Evolutionary conservation across 1,140 invertebrate species (phyloP), one percentile per base, ranked within the genome.

Genomic region (Drosophila erecta): DNA sequence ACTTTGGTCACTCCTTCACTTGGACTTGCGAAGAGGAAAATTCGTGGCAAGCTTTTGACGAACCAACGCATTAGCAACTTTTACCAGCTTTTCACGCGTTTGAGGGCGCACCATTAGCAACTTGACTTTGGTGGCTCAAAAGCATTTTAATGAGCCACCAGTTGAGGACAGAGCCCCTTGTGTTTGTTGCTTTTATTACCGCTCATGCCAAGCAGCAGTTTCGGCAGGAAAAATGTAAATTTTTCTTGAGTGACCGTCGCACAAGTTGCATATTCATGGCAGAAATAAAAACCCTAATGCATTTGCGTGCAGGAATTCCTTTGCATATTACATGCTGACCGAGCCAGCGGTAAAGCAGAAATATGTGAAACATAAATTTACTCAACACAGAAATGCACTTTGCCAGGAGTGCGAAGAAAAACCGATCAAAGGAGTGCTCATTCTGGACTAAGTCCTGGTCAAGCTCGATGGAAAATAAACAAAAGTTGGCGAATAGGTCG

Each of bases 131-230:
- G 51, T 55, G 69, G 51, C 55, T 72, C 69, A 72, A 72, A 72
- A 40, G 74, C 79, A 78, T 86, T 86, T 87, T 81, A 86, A 86
- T 87, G 81, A 87, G 81, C 78, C 59, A 54, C 62, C 41, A 47
- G 56, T 67, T 62, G 53, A 43, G 43, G 33, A 33, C 15, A 17
- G n/a, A 35, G 56, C 57, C 60, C 55, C 35, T 27, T 3, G 11
- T 49, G 8, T 14, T 57, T 64, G 55, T 35, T 37, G 1, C 12
- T 49, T 8, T 15, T 24, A 17, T 59, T 51, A 30, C 41, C 30
- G 14, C 37, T 58, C 73, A 47, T 60, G 59, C 56, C 66, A 58
- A 54, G 27, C 44, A 41, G 83, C 78, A 71, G 76, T 87, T 81
- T 81, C 49, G 38, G 38, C 43, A 44, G 59, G 57, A 27, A 41